Base-by-base conservation (phyloP, 1,140 invertebrate species). In the Drosophila pseudoobscura region DNA sequence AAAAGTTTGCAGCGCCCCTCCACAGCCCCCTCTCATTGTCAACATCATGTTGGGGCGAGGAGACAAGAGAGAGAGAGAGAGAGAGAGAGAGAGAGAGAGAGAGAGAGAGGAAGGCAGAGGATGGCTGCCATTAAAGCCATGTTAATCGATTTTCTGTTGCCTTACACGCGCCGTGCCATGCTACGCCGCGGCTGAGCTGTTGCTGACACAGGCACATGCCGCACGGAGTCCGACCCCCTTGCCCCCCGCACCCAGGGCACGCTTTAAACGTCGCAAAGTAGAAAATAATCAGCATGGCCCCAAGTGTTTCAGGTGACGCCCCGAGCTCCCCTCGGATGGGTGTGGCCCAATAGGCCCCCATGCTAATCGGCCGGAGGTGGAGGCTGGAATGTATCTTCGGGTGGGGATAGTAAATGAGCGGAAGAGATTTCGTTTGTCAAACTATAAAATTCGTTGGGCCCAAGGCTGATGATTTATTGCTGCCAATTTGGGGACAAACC, bases 131-230 rank as follows among this genome's bases (percentile, higher is more conserved):
- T 84, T 84, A 79, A 84, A 76, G 75, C 80, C 75, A 65, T 84
- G 80, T 84, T 84, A 84, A 84, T 84, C 80, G 80, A 84, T 84
- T 84, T 84, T 84, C 71, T 84, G 75, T 75, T 83, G 80, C 80
- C 62, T 71, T 55, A 74, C 72, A 72, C 44, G 56, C 50, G 47
- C 51, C 73, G 2, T 53, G n/a, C 31, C 59, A 9, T 57, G n/a
- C 31, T 54, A 58, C 45, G n/a, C 15, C 31, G 2, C 17, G 17
- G 39, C 43, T 44, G 51, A 56, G 63, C 75, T 78, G 69, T 73
- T 73, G 76, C 64, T 75, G 70, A 63, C 75, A 78, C 43, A 55
- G 59, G 56, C 56, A 66, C 59, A 62, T 65, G 58, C 55, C 59
- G 31, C 56, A 31, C 15, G 15, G 17, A 35, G 11, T 7, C 15